phyloP scores from a whole-genome alignment of 2,797 vertebrate genomes.

The Podarcis lilfordi region DNA sequence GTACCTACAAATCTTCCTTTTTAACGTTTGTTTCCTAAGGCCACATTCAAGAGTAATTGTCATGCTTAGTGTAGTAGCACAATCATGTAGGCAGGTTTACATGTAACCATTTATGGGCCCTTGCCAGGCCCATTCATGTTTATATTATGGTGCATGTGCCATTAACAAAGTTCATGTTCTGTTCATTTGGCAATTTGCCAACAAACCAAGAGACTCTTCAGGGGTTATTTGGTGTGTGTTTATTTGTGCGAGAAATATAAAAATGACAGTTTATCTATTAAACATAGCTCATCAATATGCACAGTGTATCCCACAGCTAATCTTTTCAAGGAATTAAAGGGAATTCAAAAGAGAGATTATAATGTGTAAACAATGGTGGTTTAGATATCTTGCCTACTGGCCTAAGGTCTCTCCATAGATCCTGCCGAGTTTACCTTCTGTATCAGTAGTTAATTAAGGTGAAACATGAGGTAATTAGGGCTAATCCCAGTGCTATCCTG shows the following conservation, averaged over 20 bases:
- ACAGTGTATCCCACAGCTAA: slow-evolving; percentile 67
- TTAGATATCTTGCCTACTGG: slow-evolving; percentile 75
- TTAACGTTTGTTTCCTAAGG: slow-evolving; percentile 30
- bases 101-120: slow-evolving; percentile 16
- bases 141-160: slow-evolving; percentile 34
- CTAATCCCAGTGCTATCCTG: slow-evolving; percentile 79
- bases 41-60: slow-evolving; percentile 31
- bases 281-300: slow-evolving; percentile 67
- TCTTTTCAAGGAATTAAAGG: slow-evolving; percentile 77
- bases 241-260: slow-evolving; percentile 35
- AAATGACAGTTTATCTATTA: slow-evolving; percentile 51
- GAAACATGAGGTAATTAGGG: slow-evolving; percentile 84
- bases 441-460: slow-evolving; percentile 85
- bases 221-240: slow-evolving; percentile 15
- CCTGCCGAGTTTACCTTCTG: slow-evolving; percentile 80
- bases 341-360: slow-evolving; percentile 81
- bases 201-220: slow-evolving; percentile 31
- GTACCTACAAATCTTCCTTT: slow-evolving; percentile 17
- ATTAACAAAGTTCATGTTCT: slow-evolving; percentile 53
- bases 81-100: slow-evolving; percentile 31
- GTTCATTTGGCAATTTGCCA: slow-evolving; percentile 40
- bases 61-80: slow-evolving; percentile 45
- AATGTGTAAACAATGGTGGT: slow-evolving; percentile 77
- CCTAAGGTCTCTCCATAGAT: slow-evolving; percentile 74
- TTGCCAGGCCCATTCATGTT: slow-evolving; percentile 42